Percentiles rank a stretch among this genome's conserved stretches.
Evolutionary conservation across 2,797 vertebrate species (phyloP).

Genomic region (Anas flavirostris): DNA sequence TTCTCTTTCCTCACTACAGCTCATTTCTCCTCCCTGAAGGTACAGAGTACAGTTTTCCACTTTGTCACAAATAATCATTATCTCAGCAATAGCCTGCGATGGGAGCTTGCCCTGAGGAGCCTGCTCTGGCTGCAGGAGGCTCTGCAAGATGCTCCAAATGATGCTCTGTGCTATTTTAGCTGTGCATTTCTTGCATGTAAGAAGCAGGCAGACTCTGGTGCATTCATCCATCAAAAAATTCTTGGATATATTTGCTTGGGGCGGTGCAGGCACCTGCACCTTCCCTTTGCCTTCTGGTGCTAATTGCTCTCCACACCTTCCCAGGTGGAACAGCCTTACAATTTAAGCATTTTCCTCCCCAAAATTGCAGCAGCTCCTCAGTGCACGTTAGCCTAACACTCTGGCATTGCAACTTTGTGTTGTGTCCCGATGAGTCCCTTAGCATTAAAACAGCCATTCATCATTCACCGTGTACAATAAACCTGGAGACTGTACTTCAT

Average conservation of each 20-base stretch:
- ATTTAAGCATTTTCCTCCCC: background rate
- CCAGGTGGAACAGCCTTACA: background rate
- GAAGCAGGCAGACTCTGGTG: background rate
- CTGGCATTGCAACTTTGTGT: background rate
- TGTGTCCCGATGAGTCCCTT: background rate
- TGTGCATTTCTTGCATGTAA: background rate
- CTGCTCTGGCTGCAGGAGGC: slow-evolving; percentile 6
- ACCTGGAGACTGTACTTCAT: slow-evolving; percentile 25
- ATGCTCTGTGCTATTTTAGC: background rate
- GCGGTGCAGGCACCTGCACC: background rate
- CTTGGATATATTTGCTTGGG: background rate
- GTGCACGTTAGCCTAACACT: background rate
- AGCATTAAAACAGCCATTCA: slow-evolving; percentile 24
- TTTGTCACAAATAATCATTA: slow-evolving; percentile 38
- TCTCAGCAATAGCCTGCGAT: background rate
- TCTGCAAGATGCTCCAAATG: background rate
- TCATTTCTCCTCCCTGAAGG: background rate
- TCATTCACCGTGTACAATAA: slow-evolving; percentile 36
- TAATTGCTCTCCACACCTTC: background rate
- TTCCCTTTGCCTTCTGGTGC: background rate
- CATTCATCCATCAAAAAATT: background rate
- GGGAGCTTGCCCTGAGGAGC: background rate
- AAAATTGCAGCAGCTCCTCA: background rate
- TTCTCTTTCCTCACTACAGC: background rate
- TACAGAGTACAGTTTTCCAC: background rate